These are phyloP conservation scores for Myoxocephalus aenaeus DNA, from an alignment of 2,797 vertebrate genomes.

Conservation along the genomic window DNA sequence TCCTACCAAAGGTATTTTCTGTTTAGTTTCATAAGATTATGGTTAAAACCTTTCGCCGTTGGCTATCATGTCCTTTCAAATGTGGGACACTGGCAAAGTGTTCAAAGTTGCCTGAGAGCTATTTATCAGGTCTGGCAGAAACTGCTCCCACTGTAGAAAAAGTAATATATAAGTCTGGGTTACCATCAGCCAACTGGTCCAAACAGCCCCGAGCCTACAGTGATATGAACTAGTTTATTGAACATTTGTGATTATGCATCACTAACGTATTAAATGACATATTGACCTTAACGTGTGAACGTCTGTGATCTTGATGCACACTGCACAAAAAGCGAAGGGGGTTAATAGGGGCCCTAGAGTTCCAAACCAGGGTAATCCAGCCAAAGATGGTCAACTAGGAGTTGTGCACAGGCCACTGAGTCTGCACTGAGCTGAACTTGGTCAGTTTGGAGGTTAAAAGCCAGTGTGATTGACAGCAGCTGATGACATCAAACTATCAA, in stretches of 20 bases:
- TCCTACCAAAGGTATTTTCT: neutral
- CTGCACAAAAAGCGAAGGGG: no score
- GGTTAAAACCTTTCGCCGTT: neutral
- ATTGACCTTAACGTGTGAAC: neutral
- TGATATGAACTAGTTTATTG: neutral
- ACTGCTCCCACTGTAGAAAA: neutral
- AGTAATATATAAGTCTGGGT: neutral
- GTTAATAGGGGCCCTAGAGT: neutral
- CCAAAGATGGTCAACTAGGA: neutral
- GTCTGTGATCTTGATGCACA: neutral
- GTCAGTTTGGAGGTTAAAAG: neutral
- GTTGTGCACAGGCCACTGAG: neutral
- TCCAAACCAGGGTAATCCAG: neutral
- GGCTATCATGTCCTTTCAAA: neutral
- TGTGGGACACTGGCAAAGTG: neutral
- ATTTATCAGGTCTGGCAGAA: neutral
- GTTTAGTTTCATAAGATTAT: neutral
- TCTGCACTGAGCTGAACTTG: neutral
- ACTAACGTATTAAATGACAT: neutral
- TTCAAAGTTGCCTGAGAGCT: neutral
- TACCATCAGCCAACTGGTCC: neutral
- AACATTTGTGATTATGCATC: neutral
- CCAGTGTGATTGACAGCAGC: neutral
- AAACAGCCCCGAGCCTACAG: neutral
- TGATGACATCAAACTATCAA: conserved; percentile 29